Evolutionary conservation across 2,113 vertebrate species (phyloP).

Genomic region (Myrmecophaga tridactyla): DNA sequence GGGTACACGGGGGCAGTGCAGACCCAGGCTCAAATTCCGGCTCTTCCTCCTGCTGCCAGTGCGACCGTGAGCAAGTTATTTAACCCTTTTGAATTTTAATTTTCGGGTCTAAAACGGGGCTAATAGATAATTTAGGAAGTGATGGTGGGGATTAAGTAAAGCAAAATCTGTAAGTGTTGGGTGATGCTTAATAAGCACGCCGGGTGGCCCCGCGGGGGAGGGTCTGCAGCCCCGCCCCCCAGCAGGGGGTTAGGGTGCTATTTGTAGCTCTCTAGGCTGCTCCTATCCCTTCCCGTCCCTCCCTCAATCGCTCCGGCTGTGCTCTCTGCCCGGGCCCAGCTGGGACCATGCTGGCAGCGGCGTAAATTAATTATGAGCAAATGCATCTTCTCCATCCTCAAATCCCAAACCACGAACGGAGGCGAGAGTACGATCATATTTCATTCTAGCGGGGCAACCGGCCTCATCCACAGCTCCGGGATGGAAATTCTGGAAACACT

Average conservation of each 20-base stretch:
- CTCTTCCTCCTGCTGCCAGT: neutral
- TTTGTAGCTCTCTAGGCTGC: neutral
- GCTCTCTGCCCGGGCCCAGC: neutral
- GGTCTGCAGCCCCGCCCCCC: neutral
- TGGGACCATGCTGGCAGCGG: neutral
- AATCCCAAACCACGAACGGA: neutral
- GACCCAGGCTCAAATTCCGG: neutral
- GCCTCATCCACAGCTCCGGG: neutral
- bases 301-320: neutral
- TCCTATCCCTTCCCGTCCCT: neutral
- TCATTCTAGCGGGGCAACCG: neutral
- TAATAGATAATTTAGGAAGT: neutral
- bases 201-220: neutral
- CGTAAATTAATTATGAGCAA: constrained; percentile 29
- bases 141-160: neutral
- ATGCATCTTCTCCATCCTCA: neutral
- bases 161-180: neutral
- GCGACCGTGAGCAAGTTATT: no score
- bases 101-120: neutral
- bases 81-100: neutral
- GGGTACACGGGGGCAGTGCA: neutral
- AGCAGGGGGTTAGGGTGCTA: neutral
- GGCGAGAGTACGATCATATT: neutral
- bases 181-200: neutral
- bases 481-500: neutral